Conservation (phyloP, 2,888 invertebrate genomes). For the Diarsia rubi region DNA sequence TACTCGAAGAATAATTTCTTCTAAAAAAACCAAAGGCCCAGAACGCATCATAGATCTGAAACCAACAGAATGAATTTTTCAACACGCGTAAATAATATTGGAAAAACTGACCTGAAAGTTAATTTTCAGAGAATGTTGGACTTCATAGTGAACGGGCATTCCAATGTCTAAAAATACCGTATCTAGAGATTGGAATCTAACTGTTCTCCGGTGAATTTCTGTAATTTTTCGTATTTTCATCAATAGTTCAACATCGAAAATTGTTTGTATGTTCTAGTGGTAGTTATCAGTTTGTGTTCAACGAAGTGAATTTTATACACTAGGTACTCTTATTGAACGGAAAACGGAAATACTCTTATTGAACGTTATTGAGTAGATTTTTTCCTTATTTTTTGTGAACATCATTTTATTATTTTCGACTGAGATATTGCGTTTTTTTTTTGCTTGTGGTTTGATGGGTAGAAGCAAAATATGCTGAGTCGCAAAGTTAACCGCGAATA, state of each 20-base stretch:
- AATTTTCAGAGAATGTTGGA: slow-evolving; percentile 25
- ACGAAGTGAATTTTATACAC: slow-evolving; percentile 14
- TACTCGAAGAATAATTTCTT: neutral
- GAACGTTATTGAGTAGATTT: neutral
- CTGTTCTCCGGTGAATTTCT: slow-evolving; percentile 10
- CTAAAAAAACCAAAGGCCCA: neutral
- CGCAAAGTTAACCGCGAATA: no score
- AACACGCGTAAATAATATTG: neutral
- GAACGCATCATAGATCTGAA: neutral
- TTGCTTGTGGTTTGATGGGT: no score
- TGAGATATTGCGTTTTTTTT: neutral
- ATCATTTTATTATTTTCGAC: neutral
- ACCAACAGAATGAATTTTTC: neutral
- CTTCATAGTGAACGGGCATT: slow-evolving; percentile 14
- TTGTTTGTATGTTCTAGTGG: neutral
- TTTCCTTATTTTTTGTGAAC: neutral
- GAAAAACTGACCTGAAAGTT: slow-evolving; percentile 23
- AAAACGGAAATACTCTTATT: neutral
- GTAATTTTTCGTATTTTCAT: slow-evolving; percentile 32
- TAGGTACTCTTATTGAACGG: neutral
- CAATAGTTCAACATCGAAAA: slow-evolving; percentile 4
- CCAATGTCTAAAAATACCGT: neutral
- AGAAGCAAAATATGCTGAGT: neutral
- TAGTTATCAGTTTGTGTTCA: neutral
- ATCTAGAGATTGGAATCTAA: slow-evolving; percentile 28